Evolutionary conservation across 2,797 vertebrate species (phyloP).

Genomic region (Naso thynnoides): DNA sequence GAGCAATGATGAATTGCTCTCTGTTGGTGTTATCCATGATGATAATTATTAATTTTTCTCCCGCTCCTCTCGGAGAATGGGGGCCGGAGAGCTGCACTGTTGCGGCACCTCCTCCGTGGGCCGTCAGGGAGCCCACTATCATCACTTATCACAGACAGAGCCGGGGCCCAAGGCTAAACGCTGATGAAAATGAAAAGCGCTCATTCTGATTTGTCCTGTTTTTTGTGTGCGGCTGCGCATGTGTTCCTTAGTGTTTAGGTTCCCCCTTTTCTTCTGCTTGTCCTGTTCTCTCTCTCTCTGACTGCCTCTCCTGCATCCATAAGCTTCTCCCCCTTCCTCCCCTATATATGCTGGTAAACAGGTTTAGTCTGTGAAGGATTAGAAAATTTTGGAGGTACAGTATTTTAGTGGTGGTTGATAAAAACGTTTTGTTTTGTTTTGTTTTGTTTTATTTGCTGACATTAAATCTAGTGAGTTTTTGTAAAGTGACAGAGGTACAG

Average conservation of each 20-base stretch:
- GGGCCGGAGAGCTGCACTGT: conserved; percentile 59
- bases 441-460: too few relatives aligned
- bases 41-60: conserved; percentile 98
- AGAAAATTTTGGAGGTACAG: neutral
- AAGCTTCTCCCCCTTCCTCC: neutral
- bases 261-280: conserved; percentile 19
- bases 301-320: conserved; percentile 1
- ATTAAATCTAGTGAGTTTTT: too few relatives aligned
- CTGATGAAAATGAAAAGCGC: conserved; percentile 80
- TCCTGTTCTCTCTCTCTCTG: neutral
- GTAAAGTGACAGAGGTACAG: too few relatives aligned
- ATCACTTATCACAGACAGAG: conserved; percentile 82
- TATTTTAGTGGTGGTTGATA: too few relatives aligned
- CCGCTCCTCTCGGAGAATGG: conserved; percentile 62
- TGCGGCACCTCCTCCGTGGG: conserved; percentile 78
- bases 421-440: too few relatives aligned
- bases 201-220: conserved; percentile 69
- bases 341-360: neutral
- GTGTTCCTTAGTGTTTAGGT: conserved; percentile 23
- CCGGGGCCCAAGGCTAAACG: conserved; percentile 68
- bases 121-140: conserved; percentile 74
- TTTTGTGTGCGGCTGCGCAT: conserved; percentile 54
- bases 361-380: neutral
- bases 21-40: conserved; percentile 92
- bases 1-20: conserved; percentile 96